These are phyloP conservation scores for Tineola bisselliella DNA, from an alignment of 2,888 invertebrate genomes.

Conservation along the genomic window DNA sequence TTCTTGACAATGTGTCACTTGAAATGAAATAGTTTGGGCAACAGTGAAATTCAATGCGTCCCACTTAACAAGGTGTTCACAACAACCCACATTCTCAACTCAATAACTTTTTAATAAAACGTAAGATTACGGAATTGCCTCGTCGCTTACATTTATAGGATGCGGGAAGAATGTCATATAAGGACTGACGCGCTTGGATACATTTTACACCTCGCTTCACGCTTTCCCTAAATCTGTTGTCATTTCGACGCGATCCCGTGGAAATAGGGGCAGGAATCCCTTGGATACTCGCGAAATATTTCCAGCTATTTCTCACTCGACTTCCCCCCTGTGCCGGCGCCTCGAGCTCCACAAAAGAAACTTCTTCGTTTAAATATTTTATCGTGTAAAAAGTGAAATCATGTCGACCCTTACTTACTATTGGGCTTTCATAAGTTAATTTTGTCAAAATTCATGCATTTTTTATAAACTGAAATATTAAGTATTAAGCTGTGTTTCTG, in stretches of 20 bases:
- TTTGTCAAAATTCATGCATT: neutral
- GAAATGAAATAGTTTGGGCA: neutral
- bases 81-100: conserved; percentile 21
- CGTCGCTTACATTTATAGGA: conserved; percentile 48
- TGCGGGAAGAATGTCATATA: conserved; percentile 63
- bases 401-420: conserved; percentile 20
- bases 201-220: conserved; percentile 64
- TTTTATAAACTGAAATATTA: too few relatives aligned
- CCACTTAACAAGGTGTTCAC: neutral
- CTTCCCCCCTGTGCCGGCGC: conserved; percentile 25
- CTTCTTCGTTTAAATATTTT: conserved; percentile 54
- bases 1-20: neutral
- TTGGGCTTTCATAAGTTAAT: neutral
- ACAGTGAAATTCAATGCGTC: neutral
- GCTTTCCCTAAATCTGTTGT: conserved; percentile 66
- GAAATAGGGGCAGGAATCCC: conserved; percentile 57
- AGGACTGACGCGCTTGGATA: conserved; percentile 54
- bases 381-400: conserved; percentile 49
- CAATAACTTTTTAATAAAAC: conserved; percentile 59
- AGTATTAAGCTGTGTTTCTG: too few relatives aligned
- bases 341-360: conserved; percentile 24
- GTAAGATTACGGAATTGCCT: conserved; percentile 50
- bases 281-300: conserved; percentile 58
- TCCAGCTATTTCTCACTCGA: conserved; percentile 57
- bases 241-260: conserved; percentile 58